Evolutionary conservation across 2,797 vertebrate genomes (phyloP).

Genomic region (Oryzias dopingdopingensis): DNA sequence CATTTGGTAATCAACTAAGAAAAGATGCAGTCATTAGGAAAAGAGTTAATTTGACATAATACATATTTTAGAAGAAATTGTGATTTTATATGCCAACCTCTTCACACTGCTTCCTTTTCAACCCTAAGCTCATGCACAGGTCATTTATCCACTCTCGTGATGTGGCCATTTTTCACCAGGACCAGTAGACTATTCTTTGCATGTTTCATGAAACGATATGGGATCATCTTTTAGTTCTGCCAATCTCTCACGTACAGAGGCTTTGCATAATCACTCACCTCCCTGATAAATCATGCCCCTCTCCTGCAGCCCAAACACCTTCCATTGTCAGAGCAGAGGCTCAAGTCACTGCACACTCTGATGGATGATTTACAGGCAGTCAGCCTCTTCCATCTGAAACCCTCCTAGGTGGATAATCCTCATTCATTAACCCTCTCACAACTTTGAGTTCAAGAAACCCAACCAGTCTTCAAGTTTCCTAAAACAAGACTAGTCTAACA

Average conservation of each 20-base stretch:
- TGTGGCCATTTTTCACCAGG: slow-evolving; percentile 51
- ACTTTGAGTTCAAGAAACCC: slow-evolving; percentile 15
- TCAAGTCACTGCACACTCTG: slow-evolving; percentile 43
- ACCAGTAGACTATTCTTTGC: slow-evolving; percentile 48
- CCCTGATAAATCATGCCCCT: slow-evolving; percentile 67
- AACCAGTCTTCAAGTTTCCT: slow-evolving; percentile 25
- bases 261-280: slow-evolving; percentile 64
- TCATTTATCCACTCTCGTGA: slow-evolving; percentile 53
- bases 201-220: slow-evolving; percentile 68
- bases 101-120: slow-evolving; percentile 20
- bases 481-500: slow-evolving; percentile 14
- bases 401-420: slow-evolving; percentile 46
- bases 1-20: slow-evolving; percentile 41
- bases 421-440: slow-evolving; percentile 61
- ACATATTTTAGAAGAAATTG: slow-evolving; percentile 21
- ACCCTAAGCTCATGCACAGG: slow-evolving; percentile 22
- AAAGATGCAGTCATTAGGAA: slow-evolving; percentile 34
- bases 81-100: slow-evolving; percentile 20
- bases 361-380: slow-evolving; percentile 65
- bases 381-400: slow-evolving; percentile 43
- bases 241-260: slow-evolving; percentile 42
- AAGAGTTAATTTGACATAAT: slow-evolving; percentile 5
- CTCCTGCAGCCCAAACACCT: slow-evolving; percentile 65
- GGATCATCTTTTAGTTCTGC: slow-evolving; percentile 63
- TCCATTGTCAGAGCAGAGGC: slow-evolving; percentile 60